phyloP scores from a whole-genome alignment of 2,113 vertebrate species.

The Larimichthys crocea region DNA sequence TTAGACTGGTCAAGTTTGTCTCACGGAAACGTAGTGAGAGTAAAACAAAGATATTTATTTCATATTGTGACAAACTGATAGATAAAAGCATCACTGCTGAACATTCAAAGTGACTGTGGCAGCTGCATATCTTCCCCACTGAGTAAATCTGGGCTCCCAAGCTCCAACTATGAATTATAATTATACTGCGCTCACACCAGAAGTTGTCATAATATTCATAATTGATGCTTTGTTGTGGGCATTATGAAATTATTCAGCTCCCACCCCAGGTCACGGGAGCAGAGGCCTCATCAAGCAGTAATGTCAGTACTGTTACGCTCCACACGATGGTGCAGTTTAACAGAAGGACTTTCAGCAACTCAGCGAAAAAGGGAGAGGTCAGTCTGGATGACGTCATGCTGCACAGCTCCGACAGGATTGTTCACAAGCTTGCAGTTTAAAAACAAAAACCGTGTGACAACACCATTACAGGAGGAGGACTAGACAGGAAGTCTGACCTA shows the following conservation, averaged over 20 bases:
- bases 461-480: not conserved
- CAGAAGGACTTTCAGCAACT: conserved; percentile 1
- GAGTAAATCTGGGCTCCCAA: conserved; percentile 31
- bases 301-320: conserved; percentile 35
- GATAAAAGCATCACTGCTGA: conserved; percentile 30
- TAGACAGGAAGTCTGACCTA: not conserved
- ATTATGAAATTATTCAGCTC: conserved; percentile 48
- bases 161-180: conserved; percentile 48
- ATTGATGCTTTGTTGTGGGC: conserved; percentile 58
- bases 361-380: conserved; percentile 41
- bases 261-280: conserved; percentile 37
- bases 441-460: conserved; percentile 17
- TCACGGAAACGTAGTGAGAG: not conserved
- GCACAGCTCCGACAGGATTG: conserved; percentile 36
- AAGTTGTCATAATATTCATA: conserved; percentile 48
- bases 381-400: conserved; percentile 65
- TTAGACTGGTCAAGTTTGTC: conserved; percentile 17
- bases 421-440: conserved; percentile 46
- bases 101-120: conserved; percentile 4
- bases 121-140: conserved; percentile 21
- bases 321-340: conserved; percentile 69
- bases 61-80: conserved; percentile 5
- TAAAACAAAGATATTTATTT: conserved; percentile 7
- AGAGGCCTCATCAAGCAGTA: not conserved
- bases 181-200: conserved; percentile 42